These are phyloP conservation scores for Xyrauchen texanus DNA, from an alignment of 2,113 vertebrate genomes.

Conservation along the genomic window DNA sequence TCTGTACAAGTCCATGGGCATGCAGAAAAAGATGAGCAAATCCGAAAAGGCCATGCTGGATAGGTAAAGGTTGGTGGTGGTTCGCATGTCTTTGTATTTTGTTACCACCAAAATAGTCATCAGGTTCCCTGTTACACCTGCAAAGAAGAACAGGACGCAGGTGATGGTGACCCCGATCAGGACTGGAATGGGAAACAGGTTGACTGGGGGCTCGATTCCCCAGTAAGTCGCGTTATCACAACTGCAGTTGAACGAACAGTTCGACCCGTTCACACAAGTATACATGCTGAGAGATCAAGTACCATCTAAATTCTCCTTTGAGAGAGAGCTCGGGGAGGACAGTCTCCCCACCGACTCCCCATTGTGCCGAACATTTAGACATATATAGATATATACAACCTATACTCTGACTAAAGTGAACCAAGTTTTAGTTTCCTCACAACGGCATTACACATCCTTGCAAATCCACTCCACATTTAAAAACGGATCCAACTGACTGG, in stretches of 20 bases:
- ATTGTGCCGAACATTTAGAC: constrained; percentile 38
- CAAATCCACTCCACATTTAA: neutral
- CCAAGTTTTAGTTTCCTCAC: too few relatives aligned
- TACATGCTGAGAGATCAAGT: constrained; percentile 73
- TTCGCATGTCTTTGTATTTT: constrained; percentile 90
- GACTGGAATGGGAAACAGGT: constrained; percentile 84
- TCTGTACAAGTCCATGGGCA: constrained; percentile 93
- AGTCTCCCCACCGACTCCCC: constrained; percentile 30
- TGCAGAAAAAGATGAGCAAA: constrained; percentile 92
- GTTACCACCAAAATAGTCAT: constrained; percentile 92
- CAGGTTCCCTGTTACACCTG: constrained; percentile 87
- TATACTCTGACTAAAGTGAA: neutral
- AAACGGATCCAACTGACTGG: neutral
- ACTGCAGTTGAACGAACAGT: constrained; percentile 75
- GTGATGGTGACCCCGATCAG: constrained; percentile 84
- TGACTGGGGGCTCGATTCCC: constrained; percentile 62
- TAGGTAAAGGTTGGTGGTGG: constrained; percentile 95
- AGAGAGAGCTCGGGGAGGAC: constrained; percentile 51
- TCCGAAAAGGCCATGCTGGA: constrained; percentile 97
- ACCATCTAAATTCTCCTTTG: constrained; percentile 48
- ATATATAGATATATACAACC: neutral
- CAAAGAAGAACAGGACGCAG: constrained; percentile 84
- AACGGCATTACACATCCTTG: too few relatives aligned
- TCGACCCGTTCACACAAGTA: constrained; percentile 69
- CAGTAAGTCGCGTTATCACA: constrained; percentile 65